A percentile compares a stretch with the other conserved stretches of the same genome.
phyloP scores from a whole-genome alignment of 2,113 vertebrate species.

The Prinia subflava region DNA sequence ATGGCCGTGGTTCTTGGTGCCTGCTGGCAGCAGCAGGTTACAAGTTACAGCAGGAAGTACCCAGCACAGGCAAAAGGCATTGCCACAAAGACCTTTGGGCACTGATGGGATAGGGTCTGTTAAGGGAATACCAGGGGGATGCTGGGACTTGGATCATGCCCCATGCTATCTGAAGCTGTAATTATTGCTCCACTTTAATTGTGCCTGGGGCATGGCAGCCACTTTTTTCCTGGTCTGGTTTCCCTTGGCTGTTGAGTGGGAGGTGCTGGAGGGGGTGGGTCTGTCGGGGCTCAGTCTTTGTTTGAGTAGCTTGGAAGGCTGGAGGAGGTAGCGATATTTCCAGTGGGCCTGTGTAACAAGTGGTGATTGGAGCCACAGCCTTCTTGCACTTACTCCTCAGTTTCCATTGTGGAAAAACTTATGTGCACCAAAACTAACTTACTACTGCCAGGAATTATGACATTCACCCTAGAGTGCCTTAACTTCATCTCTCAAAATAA shows the following conservation, averaged over 20 bases:
- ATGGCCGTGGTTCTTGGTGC: not conserved
- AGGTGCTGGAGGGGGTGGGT: not conserved
- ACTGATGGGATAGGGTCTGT: not conserved
- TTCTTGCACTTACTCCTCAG: not conserved
- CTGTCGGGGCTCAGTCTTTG: rapidly evolving
- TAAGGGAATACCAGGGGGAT: not conserved
- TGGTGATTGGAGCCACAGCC: not conserved
- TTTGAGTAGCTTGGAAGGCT: not conserved
- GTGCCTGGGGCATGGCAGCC: not conserved
- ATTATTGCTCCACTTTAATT: not conserved
- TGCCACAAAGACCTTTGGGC: not conserved
- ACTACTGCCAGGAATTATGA: not conserved
- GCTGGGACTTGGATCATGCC: not conserved
- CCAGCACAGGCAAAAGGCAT: not conserved
- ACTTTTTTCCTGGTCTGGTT: not conserved
- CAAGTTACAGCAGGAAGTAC: not conserved
- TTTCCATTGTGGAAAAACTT: not conserved
- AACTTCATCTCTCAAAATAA: not conserved
- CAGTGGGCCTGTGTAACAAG: not conserved
- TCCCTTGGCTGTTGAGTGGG: not conserved
- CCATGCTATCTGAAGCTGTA: not conserved
- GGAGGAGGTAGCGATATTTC: not conserved
- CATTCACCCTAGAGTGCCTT: not conserved
- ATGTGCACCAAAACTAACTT: not conserved
- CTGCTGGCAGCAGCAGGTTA: too few relatives aligned